phyloP scores from a whole-genome alignment of 2,888 invertebrate genomes.

The Abrostola triplasia region DNA sequence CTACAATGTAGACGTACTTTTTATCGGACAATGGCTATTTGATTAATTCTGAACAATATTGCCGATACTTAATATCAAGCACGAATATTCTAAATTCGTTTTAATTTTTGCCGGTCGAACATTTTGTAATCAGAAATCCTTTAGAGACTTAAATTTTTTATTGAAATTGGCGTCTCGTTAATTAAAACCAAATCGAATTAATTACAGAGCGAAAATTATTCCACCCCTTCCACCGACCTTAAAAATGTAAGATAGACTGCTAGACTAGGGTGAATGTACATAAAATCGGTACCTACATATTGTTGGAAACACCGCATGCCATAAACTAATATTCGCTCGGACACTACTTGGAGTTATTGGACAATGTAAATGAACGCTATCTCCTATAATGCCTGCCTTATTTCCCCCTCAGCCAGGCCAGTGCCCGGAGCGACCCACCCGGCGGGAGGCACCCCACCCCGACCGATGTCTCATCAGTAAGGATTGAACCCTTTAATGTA shows the following conservation, averaged over 20 bases:
- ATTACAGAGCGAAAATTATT: slow-evolving; percentile 80
- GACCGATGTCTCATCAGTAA: slow-evolving; percentile 87
- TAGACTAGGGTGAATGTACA: slow-evolving; percentile 50
- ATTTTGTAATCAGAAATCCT: slow-evolving; percentile 81
- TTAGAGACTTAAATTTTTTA: slow-evolving; percentile 79
- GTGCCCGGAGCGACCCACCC: slow-evolving; percentile 76
- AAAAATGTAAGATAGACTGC: slow-evolving; percentile 61
- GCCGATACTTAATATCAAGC: slow-evolving; percentile 27
- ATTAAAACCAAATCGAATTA: slow-evolving; percentile 86
- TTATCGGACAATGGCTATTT: neutral
- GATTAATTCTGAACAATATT: slow-evolving; percentile 17
- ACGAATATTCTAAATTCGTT: slow-evolving; percentile 59
- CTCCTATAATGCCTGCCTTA: slow-evolving; percentile 88
- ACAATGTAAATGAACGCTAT: slow-evolving; percentile 89
- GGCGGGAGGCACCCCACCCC: slow-evolving; percentile 76
- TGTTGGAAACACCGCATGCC: slow-evolving; percentile 72
- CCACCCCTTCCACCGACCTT: slow-evolving; percentile 67
- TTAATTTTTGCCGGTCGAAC: slow-evolving; percentile 65
- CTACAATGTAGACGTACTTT: slow-evolving; percentile 3
- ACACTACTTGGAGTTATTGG: slow-evolving; percentile 89
- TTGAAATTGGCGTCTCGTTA: slow-evolving; percentile 84
- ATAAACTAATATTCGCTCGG: slow-evolving; percentile 88
- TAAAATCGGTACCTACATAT: slow-evolving; percentile 59
- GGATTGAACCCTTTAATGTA: slow-evolving; percentile 89
- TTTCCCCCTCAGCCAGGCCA: slow-evolving; percentile 80